phyloP scores from a whole-genome alignment of 35 echinoderm and acorn worm species.

The Eucidaris tribuloides region DNA sequence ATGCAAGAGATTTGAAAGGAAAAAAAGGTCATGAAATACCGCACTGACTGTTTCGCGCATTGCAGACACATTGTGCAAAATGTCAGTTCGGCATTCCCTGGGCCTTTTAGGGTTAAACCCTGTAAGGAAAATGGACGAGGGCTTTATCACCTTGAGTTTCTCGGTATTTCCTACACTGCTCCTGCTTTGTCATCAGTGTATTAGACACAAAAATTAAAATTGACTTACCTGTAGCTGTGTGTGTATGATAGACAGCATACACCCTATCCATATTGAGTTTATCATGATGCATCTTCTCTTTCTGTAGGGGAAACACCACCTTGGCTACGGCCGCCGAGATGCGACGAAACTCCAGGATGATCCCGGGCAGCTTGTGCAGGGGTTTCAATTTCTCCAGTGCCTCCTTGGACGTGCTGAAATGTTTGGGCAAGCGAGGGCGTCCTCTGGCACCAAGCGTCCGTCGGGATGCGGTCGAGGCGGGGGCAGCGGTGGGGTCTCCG shows the following conservation, averaged over 20 bases:
- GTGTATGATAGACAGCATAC: slow-evolving; percentile 69
- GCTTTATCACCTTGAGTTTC: too few relatives aligned
- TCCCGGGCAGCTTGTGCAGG: slow-evolving; percentile 76
- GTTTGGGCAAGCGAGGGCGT: slow-evolving; percentile 63
- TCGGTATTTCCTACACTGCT: too few relatives aligned
- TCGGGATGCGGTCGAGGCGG: slow-evolving; percentile 6
- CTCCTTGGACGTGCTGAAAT: slow-evolving; percentile 94
- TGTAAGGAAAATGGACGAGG: too few relatives aligned
- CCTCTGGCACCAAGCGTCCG: slow-evolving; percentile 76
- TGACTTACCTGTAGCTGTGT: slow-evolving; percentile 99
- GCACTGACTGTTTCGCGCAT: too few relatives aligned
- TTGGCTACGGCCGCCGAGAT: slow-evolving; percentile 78
- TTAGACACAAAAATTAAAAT: too few relatives aligned
- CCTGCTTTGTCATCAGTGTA: too few relatives aligned
- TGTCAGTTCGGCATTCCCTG: too few relatives aligned
- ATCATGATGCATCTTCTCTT: slow-evolving; percentile 65
- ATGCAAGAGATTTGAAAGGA: too few relatives aligned
- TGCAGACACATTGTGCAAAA: too few relatives aligned
- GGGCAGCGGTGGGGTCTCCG: slow-evolving; percentile 57
- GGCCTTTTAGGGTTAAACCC: too few relatives aligned
- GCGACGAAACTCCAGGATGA: slow-evolving; percentile 89
- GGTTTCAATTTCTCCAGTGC: slow-evolving; percentile 83
- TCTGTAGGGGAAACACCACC: slow-evolving; percentile 91
- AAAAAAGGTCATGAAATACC: too few relatives aligned
- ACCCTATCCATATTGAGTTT: slow-evolving; percentile 71